phyloP scores from a whole-genome alignment of 2,888 invertebrate genomes.

The Chalcis sispes region DNA sequence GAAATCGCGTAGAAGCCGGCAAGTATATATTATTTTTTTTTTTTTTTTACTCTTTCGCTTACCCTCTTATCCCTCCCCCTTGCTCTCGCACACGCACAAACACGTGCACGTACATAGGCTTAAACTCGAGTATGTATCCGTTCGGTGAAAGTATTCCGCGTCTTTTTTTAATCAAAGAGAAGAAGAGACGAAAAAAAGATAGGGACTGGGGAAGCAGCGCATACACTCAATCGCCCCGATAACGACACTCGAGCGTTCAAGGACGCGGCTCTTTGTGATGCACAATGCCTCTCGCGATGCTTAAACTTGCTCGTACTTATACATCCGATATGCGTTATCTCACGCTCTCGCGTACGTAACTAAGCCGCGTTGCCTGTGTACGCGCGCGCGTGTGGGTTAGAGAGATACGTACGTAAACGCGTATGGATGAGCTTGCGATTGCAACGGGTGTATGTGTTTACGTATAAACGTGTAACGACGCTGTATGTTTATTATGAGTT shows the following conservation, averaged over 20 bases:
- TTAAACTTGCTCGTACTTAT: background rate
- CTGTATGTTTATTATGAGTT: too few species aligned
- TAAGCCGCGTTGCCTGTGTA: background rate
- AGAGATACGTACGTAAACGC: too few species aligned
- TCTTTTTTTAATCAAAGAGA: constrained; percentile 41
- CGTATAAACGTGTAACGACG: too few species aligned
- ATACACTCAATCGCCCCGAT: constrained; percentile 22
- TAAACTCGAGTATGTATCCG: constrained; percentile 7
- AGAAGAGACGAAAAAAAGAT: background rate
- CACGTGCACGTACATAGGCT: too few species aligned
- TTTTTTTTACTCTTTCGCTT: background rate
- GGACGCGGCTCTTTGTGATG: constrained; percentile 11
- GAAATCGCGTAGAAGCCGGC: constrained; percentile 27
- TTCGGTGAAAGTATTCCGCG: constrained; percentile 18
- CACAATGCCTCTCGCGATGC: background rate
- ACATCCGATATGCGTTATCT: too few species aligned
- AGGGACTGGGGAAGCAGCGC: background rate
- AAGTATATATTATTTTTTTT: constrained; percentile 12
- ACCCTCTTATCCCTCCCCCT: constrained; percentile 7
- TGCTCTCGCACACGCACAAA: background rate
- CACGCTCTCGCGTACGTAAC: background rate
- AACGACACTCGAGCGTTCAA: constrained; percentile 38
- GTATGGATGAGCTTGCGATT: too few species aligned
- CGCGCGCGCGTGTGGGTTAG: too few species aligned
- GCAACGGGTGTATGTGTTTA: too few species aligned